These are phyloP conservation scores for Anseranas semipalmata DNA, from an alignment of 2,113 vertebrate species.

Conservation along the genomic window DNA sequence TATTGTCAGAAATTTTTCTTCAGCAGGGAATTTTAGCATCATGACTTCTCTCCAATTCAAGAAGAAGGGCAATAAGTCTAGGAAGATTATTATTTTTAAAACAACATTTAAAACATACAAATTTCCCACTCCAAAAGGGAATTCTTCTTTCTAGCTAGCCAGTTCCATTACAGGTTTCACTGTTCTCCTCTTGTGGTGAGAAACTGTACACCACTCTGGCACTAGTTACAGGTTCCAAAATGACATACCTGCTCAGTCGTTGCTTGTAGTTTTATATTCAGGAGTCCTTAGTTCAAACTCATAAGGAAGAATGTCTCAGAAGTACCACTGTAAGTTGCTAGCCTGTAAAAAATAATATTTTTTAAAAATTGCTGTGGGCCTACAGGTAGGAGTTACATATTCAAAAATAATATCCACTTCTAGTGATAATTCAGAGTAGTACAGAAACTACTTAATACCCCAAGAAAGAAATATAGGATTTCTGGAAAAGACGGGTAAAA, in stretches of 20 bases:
- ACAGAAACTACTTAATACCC: not conserved
- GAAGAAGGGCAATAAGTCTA: not conserved
- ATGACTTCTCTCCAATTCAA: not conserved
- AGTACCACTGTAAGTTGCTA: not conserved
- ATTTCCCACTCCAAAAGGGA: not conserved
- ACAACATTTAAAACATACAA: not conserved
- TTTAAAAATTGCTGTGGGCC: not conserved
- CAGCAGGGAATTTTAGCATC: not conserved
- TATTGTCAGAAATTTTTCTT: not conserved
- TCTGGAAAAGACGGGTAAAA: not conserved
- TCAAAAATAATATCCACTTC: not conserved
- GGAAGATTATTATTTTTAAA: not conserved
- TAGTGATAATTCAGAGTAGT: not conserved
- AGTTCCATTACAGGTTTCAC: not conserved
- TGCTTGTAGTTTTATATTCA: not conserved
- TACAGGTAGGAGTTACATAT: not conserved
- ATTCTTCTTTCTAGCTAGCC: not conserved
- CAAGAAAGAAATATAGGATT: not conserved
- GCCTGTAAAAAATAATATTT: not conserved
- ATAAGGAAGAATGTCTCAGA: not conserved
- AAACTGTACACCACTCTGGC: not conserved
- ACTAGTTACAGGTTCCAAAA: not conserved
- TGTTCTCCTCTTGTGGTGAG: not conserved
- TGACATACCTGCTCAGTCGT: slow-evolving; percentile 10
- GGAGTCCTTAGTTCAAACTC: not conserved